These are phyloP conservation scores for Semotilus atromaculatus DNA, from an alignment of 2,797 vertebrate genomes.

Conservation along the genomic window DNA sequence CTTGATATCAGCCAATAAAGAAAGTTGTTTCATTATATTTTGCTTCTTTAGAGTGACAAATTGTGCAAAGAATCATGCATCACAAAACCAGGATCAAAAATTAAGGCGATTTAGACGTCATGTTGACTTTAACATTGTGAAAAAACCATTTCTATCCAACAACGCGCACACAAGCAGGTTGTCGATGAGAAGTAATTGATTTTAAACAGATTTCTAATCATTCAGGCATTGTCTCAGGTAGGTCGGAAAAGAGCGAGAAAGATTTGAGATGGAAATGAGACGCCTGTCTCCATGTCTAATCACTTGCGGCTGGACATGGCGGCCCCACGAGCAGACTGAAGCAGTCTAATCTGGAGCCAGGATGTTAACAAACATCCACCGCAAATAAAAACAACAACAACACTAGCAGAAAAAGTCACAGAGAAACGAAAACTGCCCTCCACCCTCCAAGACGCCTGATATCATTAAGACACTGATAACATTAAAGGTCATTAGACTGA, in stretches of 20 bases:
- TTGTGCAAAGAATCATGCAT: neutral
- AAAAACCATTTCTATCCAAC: neutral
- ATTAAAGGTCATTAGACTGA: constrained; percentile 22
- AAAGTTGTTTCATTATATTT: neutral
- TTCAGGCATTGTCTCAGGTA: constrained; percentile 27
- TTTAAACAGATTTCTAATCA: constrained; percentile 19
- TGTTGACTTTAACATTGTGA: neutral
- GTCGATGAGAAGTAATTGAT: constrained; percentile 25
- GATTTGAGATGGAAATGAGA: constrained; percentile 34
- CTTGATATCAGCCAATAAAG: neutral
- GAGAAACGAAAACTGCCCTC: neutral
- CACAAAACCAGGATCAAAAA: neutral
- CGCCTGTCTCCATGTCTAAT: constrained; percentile 59
- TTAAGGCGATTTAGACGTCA: neutral
- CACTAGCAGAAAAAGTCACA: constrained; percentile 43
- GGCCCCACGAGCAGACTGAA: constrained; percentile 52
- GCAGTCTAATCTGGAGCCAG: constrained; percentile 60
- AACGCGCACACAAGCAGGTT: neutral
- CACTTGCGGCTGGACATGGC: constrained; percentile 58
- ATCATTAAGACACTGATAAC: neutral
- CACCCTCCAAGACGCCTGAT: neutral
- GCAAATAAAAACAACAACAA: constrained; percentile 58
- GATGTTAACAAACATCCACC: constrained; percentile 61
- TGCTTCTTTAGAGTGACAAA: neutral
- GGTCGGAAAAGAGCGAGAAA: neutral